Base-by-base conservation (phyloP, 2,797 vertebrate genomes). In the Myotis planiceps region DNA sequence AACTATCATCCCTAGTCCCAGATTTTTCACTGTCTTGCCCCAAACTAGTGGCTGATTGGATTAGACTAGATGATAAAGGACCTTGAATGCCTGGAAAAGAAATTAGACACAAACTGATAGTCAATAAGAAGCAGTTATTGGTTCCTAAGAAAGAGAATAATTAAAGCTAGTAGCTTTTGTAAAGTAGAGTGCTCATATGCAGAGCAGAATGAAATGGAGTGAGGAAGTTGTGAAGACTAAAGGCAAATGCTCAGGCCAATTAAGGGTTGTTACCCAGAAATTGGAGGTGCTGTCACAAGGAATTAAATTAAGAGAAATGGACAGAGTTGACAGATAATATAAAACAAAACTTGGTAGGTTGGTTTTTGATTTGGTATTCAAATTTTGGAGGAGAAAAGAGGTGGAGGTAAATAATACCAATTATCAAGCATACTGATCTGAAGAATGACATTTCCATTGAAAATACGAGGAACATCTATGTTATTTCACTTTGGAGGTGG, bases 391-490 rank as follows among this genome's bases (percentile, higher is more conserved):
- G 29, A n/a, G 4, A 9, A 58, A 58, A 49, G 49, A 76, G 16
- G 42, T 12, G 3, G 32, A 92, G n/a, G 34, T 78, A 86, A 83
- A 72, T 53, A 47, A 74, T 18, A 19, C 47, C 15, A 71, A 32
- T 78, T 51, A 49, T 32, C 34, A 27, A 92, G 34, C 68, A 49
- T 55, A 45, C 16, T 51, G 29, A 51, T 34, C 9, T 69, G 80
- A 39, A 88, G 39, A 92, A 75, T 55, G 82, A 69, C 45, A 47
- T 91, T 92, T 76, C 32, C 58, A 78, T n/a, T 74, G 9, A 65
- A 94, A 97, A 94, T 65, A 39, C 66, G n/a, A 93, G 49, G 60
- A 37, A 75, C 81, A 68, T 86, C 42, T 86, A 19, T 89, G 49
- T 25, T 75, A 53, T 29, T 96, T 83, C 16, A n/a, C 49, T 86